phyloP scores from a whole-genome alignment of 2,888 invertebrate species.

The Clostera curtula region DNA sequence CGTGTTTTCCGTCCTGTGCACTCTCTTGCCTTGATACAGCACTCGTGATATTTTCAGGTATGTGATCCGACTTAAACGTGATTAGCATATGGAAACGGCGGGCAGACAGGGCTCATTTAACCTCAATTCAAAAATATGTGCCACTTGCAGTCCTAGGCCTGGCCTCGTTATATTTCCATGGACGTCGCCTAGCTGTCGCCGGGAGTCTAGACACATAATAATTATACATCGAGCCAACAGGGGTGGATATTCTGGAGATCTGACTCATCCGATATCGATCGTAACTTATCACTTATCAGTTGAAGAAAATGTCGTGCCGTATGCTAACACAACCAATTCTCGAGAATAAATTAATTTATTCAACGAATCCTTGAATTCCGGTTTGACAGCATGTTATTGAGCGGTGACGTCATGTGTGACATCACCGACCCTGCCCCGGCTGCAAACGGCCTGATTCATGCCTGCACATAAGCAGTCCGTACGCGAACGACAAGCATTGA shows the following conservation, averaged over 20 bases:
- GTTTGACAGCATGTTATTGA: conserved; percentile 14
- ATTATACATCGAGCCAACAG: conserved; percentile 62
- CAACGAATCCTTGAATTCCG: conserved; percentile 11
- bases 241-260: conserved; percentile 53
- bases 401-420: conserved; percentile 38
- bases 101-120: conserved; percentile 17
- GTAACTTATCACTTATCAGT: conserved; percentile 46
- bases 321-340: no score
- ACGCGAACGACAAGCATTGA: conserved; percentile 18
- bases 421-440: conserved; percentile 29
- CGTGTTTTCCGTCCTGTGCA: conserved; percentile 66
- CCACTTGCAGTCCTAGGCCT: conserved; percentile 29
- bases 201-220: conserved; percentile 66
- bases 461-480: conserved; percentile 15
- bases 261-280: conserved; percentile 68
- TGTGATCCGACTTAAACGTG: conserved; percentile 16
- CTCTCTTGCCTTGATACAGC: conserved; percentile 51
- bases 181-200: conserved; percentile 59
- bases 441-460: conserved; percentile 25
- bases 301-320: conserved; percentile 41
- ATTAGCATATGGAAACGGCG: conserved; percentile 15
- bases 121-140: conserved; percentile 22
- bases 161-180: conserved; percentile 47
- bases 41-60: conserved; percentile 55
- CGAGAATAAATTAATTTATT: conserved; percentile 8